Conservation (phyloP, 2,113 vertebrate genomes). For the Rhombomys opimus region DNA sequence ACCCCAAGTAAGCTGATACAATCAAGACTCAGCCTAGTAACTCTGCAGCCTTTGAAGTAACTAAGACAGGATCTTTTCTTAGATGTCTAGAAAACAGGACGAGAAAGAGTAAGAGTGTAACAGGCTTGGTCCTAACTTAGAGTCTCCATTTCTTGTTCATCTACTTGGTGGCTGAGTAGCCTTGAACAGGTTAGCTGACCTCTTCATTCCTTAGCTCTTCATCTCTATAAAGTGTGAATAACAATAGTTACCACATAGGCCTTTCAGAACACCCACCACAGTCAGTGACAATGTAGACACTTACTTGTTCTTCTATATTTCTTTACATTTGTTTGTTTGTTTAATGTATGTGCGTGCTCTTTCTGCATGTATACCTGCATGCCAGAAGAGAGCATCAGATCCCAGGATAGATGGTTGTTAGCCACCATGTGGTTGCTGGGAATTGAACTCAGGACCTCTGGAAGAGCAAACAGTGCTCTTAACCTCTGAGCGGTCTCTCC, state of each 20-base stretch:
- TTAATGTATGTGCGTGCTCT: too few relatives aligned
- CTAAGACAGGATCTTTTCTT: not conserved
- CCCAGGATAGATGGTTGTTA: too few relatives aligned
- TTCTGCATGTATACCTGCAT: too few relatives aligned
- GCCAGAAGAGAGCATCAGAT: too few relatives aligned
- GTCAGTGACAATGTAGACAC: not conserved
- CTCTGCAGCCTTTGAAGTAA: not conserved
- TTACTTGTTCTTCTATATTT: not conserved
- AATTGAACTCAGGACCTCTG: too few relatives aligned
- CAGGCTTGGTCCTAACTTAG: not conserved
- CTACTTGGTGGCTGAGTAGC: not conserved
- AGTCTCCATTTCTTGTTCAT: not conserved
- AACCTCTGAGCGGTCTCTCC: too few relatives aligned
- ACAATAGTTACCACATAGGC: too few relatives aligned
- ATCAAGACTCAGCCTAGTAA: not conserved
- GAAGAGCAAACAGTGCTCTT: too few relatives aligned
- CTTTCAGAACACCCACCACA: not conserved
- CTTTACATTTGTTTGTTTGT: too few relatives aligned
- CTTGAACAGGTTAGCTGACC: not conserved
- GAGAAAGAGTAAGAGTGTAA: not conserved
- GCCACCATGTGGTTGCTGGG: too few relatives aligned
- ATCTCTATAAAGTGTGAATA: not conserved
- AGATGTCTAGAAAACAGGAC: not conserved
- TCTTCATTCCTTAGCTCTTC: slow-evolving; percentile 25
- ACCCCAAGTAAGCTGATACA: slow-evolving; percentile 94